Conservation (phyloP, 2,113 vertebrate species). For the Mormoops blainvillei region DNA sequence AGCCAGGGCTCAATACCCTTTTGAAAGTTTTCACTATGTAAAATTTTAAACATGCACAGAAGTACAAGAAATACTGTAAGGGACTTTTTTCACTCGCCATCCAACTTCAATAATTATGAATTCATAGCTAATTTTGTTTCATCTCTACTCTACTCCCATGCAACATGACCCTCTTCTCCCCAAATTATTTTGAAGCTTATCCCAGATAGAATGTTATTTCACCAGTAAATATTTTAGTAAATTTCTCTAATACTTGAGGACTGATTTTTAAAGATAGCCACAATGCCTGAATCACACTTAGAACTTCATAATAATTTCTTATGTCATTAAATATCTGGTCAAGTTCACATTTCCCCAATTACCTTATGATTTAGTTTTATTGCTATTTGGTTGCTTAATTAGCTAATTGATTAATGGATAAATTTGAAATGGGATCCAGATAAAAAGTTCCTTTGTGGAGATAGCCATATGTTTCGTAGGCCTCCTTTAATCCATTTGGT, state of each 20-base stretch:
- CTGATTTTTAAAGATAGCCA: neutral
- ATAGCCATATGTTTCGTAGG: neutral
- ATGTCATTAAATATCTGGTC: neutral
- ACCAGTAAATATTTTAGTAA: neutral
- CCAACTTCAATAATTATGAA: neutral
- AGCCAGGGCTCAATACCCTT: neutral
- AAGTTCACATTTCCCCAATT: neutral
- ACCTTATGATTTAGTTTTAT: neutral
- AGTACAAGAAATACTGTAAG: neutral
- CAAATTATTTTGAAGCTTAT: neutral
- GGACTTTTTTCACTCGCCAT: neutral
- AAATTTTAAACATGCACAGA: neutral
- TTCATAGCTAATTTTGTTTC: neutral
- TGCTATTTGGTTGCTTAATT: neutral
- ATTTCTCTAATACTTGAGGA: neutral
- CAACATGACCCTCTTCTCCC: fast-evolving
- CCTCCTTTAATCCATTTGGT: neutral
- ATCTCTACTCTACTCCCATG: neutral
- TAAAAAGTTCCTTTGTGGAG: neutral
- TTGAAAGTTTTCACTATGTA: neutral
- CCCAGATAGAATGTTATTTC: neutral
- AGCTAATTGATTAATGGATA: neutral
- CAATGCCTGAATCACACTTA: neutral
- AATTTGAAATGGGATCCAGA: neutral
- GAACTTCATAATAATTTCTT: neutral